phyloP scores from a whole-genome alignment of 2,888 invertebrate species.

The Hemicrepidius hirtus region DNA sequence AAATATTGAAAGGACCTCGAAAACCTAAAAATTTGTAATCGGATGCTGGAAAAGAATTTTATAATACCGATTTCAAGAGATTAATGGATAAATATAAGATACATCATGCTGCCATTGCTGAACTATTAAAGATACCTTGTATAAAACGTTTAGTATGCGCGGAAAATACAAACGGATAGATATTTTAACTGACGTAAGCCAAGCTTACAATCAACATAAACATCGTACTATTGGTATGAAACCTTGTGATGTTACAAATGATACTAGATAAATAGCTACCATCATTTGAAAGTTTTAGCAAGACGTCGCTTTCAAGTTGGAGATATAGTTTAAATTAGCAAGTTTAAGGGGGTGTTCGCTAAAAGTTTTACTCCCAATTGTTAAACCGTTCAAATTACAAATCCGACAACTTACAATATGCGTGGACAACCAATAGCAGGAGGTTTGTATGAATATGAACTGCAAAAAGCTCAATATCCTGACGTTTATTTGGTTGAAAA shows the following conservation, averaged over 20 bases:
- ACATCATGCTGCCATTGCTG: no score
- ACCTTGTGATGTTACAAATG: not conserved
- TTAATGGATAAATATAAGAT: constrained; percentile 60
- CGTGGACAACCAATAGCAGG: constrained; percentile 57
- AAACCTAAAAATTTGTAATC: constrained; percentile 61
- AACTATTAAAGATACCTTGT: constrained; percentile 27
- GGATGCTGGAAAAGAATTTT: constrained; percentile 64
- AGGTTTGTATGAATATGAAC: constrained; percentile 61
- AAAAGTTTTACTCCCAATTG: constrained; percentile 66
- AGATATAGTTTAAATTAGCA: constrained; percentile 64
- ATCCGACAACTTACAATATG: constrained; percentile 62
- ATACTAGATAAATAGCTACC: constrained; percentile 46
- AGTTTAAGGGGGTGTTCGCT: constrained; percentile 62
- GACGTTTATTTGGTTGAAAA: constrained; percentile 64
- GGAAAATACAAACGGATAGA: constrained; percentile 60
- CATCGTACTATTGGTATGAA: constrained; percentile 66
- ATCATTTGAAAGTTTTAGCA: constrained; percentile 57
- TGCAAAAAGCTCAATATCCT: constrained; percentile 53
- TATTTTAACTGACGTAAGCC: constrained; percentile 46
- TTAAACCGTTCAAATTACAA: constrained; percentile 62
- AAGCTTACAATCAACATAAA: constrained; percentile 63
- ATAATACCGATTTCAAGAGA: constrained; percentile 57
- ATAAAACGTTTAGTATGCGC: no score
- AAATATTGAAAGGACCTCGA: constrained; percentile 48
- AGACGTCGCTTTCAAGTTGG: constrained; percentile 58